A percentile compares a stretch with the other conserved stretches of the same genome.
Evolutionary conservation across 2,113 vertebrate genomes (phyloP).

Genomic region (Neogobius melanostomus): DNA sequence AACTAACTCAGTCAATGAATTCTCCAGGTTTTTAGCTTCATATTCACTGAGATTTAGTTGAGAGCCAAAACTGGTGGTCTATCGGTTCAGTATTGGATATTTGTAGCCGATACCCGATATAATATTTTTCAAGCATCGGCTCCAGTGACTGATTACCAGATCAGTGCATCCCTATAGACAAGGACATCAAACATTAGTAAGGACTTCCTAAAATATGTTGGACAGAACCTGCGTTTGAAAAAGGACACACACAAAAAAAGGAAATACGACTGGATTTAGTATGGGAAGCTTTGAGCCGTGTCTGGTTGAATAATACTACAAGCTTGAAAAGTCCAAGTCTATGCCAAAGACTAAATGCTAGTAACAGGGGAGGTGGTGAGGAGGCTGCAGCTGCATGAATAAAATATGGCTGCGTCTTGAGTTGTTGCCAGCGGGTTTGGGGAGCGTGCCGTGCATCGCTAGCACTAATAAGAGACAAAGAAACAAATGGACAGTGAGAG

Average conservation of each 20-base stretch:
- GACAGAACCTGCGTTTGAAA: background rate
- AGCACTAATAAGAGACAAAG: conserved; percentile 33
- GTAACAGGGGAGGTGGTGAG: conserved; percentile 41
- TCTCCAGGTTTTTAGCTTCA: too few relatives aligned
- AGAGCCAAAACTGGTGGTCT: too few relatives aligned
- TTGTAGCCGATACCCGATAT: too few relatives aligned
- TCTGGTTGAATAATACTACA: conserved; percentile 13
- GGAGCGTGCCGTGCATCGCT: conserved; percentile 40
- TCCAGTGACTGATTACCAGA: too few relatives aligned
- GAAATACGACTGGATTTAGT: background rate
- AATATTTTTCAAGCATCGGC: too few relatives aligned
- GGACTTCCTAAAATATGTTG: conserved; percentile 8
- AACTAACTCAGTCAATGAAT: too few relatives aligned
- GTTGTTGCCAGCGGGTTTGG: conserved; percentile 47
- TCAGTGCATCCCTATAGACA: too few relatives aligned
- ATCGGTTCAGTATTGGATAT: too few relatives aligned
- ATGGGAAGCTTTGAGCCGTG: conserved; percentile 19
- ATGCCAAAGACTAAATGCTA: conserved; percentile 46
- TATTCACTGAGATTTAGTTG: too few relatives aligned
- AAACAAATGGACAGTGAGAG: conserved; percentile 5
- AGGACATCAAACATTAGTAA: too few relatives aligned
- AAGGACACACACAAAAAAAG: background rate
- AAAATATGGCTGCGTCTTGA: conserved; percentile 42
- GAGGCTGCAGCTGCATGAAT: conserved; percentile 45
- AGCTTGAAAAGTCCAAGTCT: conserved; percentile 21